Conservation (phyloP, 2,797 vertebrate species). For the Tarsius wallacei region DNA sequence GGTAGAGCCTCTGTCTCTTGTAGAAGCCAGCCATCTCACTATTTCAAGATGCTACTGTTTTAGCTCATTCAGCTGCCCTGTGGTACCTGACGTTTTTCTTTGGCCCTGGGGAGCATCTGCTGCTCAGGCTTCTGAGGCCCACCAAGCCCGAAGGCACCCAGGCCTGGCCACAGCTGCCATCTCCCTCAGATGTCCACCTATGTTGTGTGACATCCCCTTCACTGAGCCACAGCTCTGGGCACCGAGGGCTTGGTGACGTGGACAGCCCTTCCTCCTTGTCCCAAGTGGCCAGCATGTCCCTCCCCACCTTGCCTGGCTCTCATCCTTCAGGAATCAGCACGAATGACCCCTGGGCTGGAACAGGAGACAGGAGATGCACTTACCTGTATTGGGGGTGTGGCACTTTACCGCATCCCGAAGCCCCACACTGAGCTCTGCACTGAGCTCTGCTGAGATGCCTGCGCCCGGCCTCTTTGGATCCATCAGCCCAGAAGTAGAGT, state of each 20-base stretch:
- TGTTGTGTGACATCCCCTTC: neutral
- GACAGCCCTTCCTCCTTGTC: neutral
- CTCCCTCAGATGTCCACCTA: neutral
- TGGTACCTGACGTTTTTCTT: neutral
- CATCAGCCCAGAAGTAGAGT: neutral
- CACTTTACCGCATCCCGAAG: fast-evolving
- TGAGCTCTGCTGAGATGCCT: neutral
- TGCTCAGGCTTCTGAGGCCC: neutral
- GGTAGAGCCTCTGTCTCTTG: neutral
- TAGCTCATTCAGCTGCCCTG: neutral
- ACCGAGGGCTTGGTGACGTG: neutral
- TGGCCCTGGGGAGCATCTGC: no score
- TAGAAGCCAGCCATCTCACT: neutral
- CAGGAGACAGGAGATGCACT: no score
- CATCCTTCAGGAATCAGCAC: neutral
- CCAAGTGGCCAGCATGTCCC: neutral
- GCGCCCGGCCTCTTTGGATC: neutral
- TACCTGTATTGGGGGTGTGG: neutral
- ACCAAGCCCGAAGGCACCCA: neutral
- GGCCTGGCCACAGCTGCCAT: neutral
- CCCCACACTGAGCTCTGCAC: no score
- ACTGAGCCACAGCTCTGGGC: neutral
- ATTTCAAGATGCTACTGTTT: neutral
- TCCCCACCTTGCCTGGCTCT: neutral
- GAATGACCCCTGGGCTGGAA: neutral